Evolutionary conservation across 2,888 invertebrate genomes (phyloP).

Genomic region (Stomorhina lunata): DNA sequence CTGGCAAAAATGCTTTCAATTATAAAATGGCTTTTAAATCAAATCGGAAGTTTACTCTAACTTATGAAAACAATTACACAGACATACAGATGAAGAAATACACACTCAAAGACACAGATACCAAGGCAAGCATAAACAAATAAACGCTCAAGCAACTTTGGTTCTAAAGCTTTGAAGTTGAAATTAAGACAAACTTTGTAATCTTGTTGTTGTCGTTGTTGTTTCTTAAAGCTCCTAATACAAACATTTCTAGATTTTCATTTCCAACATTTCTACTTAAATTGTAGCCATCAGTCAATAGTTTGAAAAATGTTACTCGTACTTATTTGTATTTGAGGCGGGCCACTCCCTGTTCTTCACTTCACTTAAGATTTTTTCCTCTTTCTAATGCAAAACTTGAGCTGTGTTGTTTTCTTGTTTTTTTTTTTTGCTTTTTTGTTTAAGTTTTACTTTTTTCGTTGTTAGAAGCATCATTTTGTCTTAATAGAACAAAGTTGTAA

Average conservation of each 20-base stretch:
- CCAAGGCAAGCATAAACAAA: constrained; percentile 18
- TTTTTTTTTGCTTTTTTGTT: neutral
- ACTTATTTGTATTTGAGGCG: neutral
- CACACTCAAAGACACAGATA: neutral
- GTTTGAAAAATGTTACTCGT: no score
- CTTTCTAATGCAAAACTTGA: constrained; percentile 13
- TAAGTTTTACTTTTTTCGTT: neutral
- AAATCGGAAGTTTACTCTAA: constrained; percentile 70
- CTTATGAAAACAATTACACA: constrained; percentile 17
- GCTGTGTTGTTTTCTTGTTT: constrained; percentile 3
- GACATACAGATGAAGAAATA: neutral
- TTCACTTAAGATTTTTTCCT: constrained; percentile 11
- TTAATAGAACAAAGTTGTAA: constrained; percentile 5
- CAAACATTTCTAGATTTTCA: neutral
- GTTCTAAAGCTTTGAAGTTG: neutral
- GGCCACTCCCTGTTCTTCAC: neutral
- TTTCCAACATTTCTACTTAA: neutral
- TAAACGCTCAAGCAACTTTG: neutral
- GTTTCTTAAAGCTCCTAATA: neutral
- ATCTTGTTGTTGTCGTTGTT: constrained; percentile 10
- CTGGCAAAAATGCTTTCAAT: constrained; percentile 69
- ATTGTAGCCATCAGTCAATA: neutral
- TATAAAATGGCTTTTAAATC: constrained; percentile 76
- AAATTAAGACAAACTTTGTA: constrained; percentile 36
- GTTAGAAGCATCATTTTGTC: constrained; percentile 14